Conservation (phyloP, 2,888 invertebrate species). For the Phyto melanocephala region DNA sequence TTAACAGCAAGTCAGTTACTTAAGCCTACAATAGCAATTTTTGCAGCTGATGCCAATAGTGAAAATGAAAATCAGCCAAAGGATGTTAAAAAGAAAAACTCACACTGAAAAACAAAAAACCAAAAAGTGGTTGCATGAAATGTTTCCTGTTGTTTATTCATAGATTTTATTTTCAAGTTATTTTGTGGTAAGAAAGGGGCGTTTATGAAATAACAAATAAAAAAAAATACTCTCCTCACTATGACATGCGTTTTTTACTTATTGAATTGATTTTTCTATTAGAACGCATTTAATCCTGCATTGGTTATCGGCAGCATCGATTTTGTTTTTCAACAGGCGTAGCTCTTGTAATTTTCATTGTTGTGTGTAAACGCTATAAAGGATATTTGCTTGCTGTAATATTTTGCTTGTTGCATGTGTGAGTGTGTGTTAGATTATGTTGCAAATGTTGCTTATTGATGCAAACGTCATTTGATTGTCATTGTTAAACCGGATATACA, state of each 20-base stretch:
- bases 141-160: slow-evolving; percentile 26
- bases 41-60: slow-evolving; percentile 41
- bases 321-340: not conserved
- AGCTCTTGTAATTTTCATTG: not conserved
- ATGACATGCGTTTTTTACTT: slow-evolving; percentile 42
- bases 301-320: slow-evolving; percentile 20
- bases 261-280: slow-evolving; percentile 65
- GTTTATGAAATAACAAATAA: slow-evolving; percentile 15
- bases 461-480: slow-evolving; percentile 77
- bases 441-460: slow-evolving; percentile 74
- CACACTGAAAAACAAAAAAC: slow-evolving; percentile 5
- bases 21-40: slow-evolving; percentile 15
- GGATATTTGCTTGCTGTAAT: slow-evolving; percentile 22
- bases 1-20: not conserved
- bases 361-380: slow-evolving; percentile 8
- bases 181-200: slow-evolving; percentile 34
- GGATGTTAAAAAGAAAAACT: not conserved
- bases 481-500: slow-evolving; percentile 68
- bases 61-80: slow-evolving; percentile 28
- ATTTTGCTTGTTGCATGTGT: not conserved
- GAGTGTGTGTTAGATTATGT: not conserved
- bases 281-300: slow-evolving; percentile 65
- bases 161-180: slow-evolving; percentile 42
- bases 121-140: slow-evolving; percentile 36
- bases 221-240: slow-evolving; percentile 68